Evolutionary conservation across 2,797 vertebrate genomes (phyloP).

Genomic region (Dendrocincla tyrannina): DNA sequence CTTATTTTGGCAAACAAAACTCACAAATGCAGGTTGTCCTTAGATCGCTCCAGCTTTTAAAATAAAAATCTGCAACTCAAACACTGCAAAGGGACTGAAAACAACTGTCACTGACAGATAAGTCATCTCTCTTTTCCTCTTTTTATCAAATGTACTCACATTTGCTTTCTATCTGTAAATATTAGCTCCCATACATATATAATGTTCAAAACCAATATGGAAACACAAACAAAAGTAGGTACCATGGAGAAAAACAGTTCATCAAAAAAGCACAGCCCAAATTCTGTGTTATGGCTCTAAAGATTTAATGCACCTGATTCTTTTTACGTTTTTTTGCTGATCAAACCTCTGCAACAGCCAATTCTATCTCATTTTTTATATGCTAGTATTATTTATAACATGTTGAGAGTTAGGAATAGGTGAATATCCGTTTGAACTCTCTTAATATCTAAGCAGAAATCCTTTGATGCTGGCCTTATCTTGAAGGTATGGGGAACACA

Average conservation of each 20-base stretch:
- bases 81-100: conserved; percentile 22
- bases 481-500: neutral
- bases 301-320: neutral
- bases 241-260: neutral
- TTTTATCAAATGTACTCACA: neutral
- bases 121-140: neutral
- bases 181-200: neutral
- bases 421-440: neutral
- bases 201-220: neutral
- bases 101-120: conserved; percentile 27
- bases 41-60: neutral
- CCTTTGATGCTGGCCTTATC: neutral
- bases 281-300: neutral
- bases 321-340: neutral
- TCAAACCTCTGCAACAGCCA: neutral
- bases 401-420: neutral
- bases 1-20: neutral
- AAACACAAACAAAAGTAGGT: conserved; percentile 27
- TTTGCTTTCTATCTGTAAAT: conserved; percentile 7
- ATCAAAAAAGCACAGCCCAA: neutral
- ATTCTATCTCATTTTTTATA: neutral
- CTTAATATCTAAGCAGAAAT: neutral
- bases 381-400: neutral
- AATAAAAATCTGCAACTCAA: conserved; percentile 14
- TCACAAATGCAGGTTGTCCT: neutral